Evolutionary conservation across 1,140 invertebrate genomes (phyloP), one percentile per base, ranked within the genome.

Genomic region (Papilio aristodemus): DNA sequence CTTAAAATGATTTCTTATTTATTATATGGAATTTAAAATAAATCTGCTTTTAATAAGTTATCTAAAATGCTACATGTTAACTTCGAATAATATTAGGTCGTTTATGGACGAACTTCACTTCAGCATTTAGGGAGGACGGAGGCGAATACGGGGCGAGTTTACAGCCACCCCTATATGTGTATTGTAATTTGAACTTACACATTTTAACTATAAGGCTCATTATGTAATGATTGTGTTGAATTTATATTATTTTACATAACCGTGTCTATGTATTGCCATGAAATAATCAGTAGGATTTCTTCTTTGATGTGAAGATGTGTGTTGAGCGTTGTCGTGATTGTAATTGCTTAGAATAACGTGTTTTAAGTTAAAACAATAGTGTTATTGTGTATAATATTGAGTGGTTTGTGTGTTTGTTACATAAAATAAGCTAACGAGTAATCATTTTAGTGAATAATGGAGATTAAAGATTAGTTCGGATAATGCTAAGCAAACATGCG

Each of bases 281-380:
- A 89, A 89, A 89, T 89, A 89, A 89, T 87, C 86, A 89, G 86
- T 89, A 87, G 79, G 73, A 71, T 70, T 73, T 70, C 59, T 69
- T 75, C 75, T 74, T 64, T 66, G 59, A 50, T 17, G 39, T 25
- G 64, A 57, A 57, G 68, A 69, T 71, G 79, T 74, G 13, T 46
- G 69, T 71, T 60, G 7, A 38, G 27, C 10, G 25, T 46, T n/a
- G 19, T 8, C 17, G 25, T 17, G 9, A 22, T n/a, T 41, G 13
- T 64, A 64, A 50, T 13, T 50, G 43, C 43, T 66, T 17, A 9
- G 19, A 27, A 64, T 64, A 64, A 64, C 60, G 60, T 64, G 22
- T 41, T 0, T 25, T 41, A 22, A 25, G 19, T 25, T 64, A 64
- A 25, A 41, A 25, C 7, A 41, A 64, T 41, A 9, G 60, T 64